Conservation (phyloP, 1,140 invertebrate species). For the Ceratoteleas bidentatus region DNA sequence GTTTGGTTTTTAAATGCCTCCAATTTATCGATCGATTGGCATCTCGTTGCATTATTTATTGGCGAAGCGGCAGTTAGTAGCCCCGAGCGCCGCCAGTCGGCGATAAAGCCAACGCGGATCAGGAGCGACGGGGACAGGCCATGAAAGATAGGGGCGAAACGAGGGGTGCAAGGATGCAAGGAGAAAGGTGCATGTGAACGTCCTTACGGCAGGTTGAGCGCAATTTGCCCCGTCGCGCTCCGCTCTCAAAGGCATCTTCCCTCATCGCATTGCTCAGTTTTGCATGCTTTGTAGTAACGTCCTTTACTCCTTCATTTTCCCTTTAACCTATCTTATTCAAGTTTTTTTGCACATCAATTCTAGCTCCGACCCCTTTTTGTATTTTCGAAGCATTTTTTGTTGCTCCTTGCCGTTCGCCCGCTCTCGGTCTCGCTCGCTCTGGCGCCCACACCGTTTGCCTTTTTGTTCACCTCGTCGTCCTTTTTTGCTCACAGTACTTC, state of each 20-base stretch:
- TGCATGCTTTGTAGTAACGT: conserved; percentile 61
- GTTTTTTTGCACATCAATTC: conserved; percentile 47
- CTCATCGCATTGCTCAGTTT: conserved; percentile 55
- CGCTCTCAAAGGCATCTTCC: conserved; percentile 34
- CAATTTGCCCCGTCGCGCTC: conserved; percentile 67
- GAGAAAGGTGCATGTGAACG: conserved; percentile 61
- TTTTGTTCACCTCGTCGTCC: neutral
- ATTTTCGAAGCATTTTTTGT: conserved; percentile 27
- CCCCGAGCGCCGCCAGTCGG: conserved; percentile 49
- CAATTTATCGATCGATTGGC: conserved; percentile 53
- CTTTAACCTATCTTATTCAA: conserved; percentile 49
- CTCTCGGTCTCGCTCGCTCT: neutral
- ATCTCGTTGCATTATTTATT: conserved; percentile 58
- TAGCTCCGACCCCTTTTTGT: conserved; percentile 25
- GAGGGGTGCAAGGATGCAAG: conserved; percentile 41
- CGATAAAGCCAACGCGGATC: conserved; percentile 67
- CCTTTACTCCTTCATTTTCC: conserved; percentile 56
- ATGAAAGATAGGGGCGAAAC: conserved; percentile 58
- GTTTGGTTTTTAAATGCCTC: no score
- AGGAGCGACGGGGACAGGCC: conserved; percentile 15
- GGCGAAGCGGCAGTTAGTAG: conserved; percentile 45
- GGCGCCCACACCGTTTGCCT: neutral
- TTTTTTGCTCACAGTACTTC: conserved; percentile 14
- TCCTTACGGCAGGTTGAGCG: conserved; percentile 63
- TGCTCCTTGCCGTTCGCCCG: neutral